Evolutionary conservation across 1,140 invertebrate species (phyloP), one percentile per base, ranked within the genome.

Genomic region (Ips nitidus): DNA sequence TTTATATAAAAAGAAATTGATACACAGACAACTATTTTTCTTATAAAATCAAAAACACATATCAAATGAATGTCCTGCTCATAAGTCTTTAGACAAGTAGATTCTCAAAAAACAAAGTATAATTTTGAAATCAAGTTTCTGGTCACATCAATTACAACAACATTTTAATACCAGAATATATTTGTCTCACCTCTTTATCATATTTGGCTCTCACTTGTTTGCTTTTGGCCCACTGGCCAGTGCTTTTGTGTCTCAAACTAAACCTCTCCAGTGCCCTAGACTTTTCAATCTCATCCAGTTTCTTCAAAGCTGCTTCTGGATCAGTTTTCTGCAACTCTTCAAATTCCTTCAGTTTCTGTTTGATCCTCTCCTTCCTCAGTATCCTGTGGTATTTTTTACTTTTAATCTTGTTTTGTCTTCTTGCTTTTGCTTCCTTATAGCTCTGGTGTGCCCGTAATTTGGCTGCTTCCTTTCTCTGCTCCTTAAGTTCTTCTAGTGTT

Each of bases 141-240:
- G 43, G 4, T 5, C 4, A 2, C 7, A 8, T 6, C 1, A 50
- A 50, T 50, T 50, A 50, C 6, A 8, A n/a, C n/a, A n/a, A 3
- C 7, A 50, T 2, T 50, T 50, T 50, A 8, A 2, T 50, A 3
- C 3, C 45, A 50, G 22, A 50, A 50, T 50, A 50, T 8, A 50
- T 22, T 50, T 50, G 3, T 50, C 37, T 22, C 82, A 97, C 94
- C 80, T 95, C 89, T 81, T 91, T 91, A 83, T 98, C 90, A 84
- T 95, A 97, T 84, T 97, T 98, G 0, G 94, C 93, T 74, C 92
- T 86, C 41, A 95, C 83, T 79, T 91, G 86, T 77, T 94, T 88
- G 79, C 89, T 91, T 79, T 91, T 91, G 0, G 95, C 93, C 94
- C 95, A 99, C 76, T 98, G 94, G 22, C 95, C 94, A 22, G 94